Base-by-base conservation (phyloP, 2,113 vertebrate genomes). In the Alexandromys fortis region DNA sequence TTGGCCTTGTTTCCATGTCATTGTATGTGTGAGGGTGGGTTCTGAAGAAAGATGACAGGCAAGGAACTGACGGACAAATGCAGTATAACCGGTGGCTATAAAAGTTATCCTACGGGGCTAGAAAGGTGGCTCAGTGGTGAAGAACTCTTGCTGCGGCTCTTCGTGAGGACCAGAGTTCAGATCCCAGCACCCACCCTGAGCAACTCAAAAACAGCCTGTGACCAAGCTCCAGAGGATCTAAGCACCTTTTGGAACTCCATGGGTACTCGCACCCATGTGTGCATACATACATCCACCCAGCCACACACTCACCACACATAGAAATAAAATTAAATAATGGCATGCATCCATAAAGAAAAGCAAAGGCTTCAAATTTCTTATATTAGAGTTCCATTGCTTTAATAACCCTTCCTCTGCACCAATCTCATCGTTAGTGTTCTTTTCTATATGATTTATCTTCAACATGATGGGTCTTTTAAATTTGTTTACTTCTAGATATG, bases 401-500 rank as follows among this genome's bases (percentile, higher is more conserved):
- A 49, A 63, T 47, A 96, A 35, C 19, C 13, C 5, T 77, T 11
- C 55, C 19, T 77, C 78, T 85, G 28, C 11, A 58, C 38, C 3
- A 26, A 30, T 68, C 55, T 8, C 21, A 70, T 86, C 35, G 49
- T 35, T 81, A 87, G 73, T 65, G 21, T 89, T 28, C 28, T 79
- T 9, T 47, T 86, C 28, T 70, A n/a, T 7, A 26, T 19, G 14
- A 33, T 61, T 68, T 35, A 79, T 83, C 35, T 96, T 92, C 63
- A 89, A 35, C 35, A 65, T 83, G n/a, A 88, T 82, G 9, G 72
- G 30, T 47, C 21, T 35, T 79, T 88, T 89, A 86, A 47, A 89
- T 91, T 33, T 81, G 24, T 85, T 93, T 92, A 45, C 45, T 90
- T 96, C 65, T 47, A 70, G 75, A 87, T n/a, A 55, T 75, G 35